phyloP scores from a whole-genome alignment of 2,113 vertebrate genomes.

The Phylloscopus trochilus region DNA sequence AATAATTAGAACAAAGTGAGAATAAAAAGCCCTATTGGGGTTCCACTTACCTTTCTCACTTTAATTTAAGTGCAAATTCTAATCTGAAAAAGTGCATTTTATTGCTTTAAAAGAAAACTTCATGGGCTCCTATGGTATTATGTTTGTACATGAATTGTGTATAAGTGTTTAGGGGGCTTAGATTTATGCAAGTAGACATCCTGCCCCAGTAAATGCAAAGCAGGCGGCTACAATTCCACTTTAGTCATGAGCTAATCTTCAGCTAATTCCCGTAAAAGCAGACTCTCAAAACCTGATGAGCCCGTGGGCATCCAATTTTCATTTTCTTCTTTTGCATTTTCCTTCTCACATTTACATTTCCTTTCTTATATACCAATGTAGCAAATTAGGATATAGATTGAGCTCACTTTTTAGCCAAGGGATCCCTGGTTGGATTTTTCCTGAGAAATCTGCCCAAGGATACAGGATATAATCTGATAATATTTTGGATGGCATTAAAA shows the following conservation, averaged over 20 bases:
- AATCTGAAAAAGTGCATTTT: not conserved
- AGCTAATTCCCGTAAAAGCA: constrained; percentile 14
- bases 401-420: not conserved
- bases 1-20: not conserved
- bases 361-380: not conserved
- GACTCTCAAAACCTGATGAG: not conserved
- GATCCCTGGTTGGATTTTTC: not conserved
- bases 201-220: not conserved
- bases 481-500: not conserved
- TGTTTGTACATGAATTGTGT: not conserved
- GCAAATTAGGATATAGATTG: not conserved
- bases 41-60: not conserved
- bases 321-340: not conserved
- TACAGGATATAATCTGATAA: not conserved
- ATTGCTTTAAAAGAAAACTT: not conserved
- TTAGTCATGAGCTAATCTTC: not conserved
- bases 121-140: not conserved
- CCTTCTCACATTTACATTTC: not conserved
- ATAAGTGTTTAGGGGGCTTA: not conserved
- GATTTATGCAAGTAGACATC: not conserved
- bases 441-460: constrained; percentile 6
- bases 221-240: not conserved
- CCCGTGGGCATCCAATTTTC: not conserved
- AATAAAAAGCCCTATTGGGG: not conserved
- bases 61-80: not conserved